Evolutionary conservation across 1,140 invertebrate genomes (phyloP), one percentile per base, ranked within the genome.

Genomic region (Rhagoletis zephyria): DNA sequence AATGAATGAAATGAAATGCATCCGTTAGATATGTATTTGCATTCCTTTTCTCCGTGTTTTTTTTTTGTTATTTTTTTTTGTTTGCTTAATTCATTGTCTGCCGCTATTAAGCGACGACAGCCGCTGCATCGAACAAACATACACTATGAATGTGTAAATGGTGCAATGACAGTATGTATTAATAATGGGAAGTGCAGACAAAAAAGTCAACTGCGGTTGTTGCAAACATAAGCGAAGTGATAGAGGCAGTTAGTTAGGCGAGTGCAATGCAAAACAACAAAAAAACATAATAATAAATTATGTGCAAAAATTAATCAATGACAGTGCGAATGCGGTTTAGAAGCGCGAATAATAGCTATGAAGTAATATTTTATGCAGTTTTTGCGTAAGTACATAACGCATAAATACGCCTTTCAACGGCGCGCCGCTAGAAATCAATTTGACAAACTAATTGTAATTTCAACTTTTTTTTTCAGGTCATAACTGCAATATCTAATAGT

Each of bases 1-100:
- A 74, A 74, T 74, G 67, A 81, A 81, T 81, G 74, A 81, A 81
- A 81, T 81, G 48, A 81, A 56, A 81, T 81, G 74, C 74, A 81
- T 81, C 74, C 74, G 74, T 81, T 81, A 81, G 48, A n/a, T 19
- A 48, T 30, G 12, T 81, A 56, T 81, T 56, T n/a, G 14, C 7
- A 30, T 81, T 51, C n/a, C 30, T 51, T n/a, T 81, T 81, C 56
- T 81, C 3, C 30, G 30, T 30, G 30, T 30, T 30, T 30, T 30
- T 30, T 30, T 0, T 30, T 30, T n/a, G n/a, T n/a, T n/a, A n/a
- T n/a, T 30, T 30, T 30, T 30, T 30, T 30, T 30, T 30, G 30
- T 30, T 30, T 30, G 30, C 30, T 10, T 48, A 56, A 81, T 81
- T 51, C 45, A 81, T 81, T 81, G 74, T 81, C n/a, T 56, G 74